phyloP scores from a whole-genome alignment of 1,140 invertebrate species.

The Babylonia areolata region DNA sequence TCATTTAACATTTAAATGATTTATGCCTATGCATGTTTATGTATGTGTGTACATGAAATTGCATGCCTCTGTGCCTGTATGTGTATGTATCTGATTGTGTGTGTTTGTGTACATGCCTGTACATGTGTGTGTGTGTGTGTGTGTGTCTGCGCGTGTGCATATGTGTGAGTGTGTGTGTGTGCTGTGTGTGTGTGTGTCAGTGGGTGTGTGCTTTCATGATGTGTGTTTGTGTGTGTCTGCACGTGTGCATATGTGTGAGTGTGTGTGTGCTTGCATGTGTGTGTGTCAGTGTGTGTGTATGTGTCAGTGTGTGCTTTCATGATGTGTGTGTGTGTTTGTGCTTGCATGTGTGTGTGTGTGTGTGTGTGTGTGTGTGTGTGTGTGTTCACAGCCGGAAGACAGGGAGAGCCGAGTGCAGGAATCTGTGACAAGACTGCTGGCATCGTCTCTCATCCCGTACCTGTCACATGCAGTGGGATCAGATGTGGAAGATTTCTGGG shows the following conservation, averaged over 20 bases:
- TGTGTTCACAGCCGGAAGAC: constrained; percentile 1
- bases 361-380: background rate
- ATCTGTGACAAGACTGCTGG: constrained; percentile 20
- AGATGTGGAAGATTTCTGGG: background rate
- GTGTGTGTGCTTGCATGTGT: background rate
- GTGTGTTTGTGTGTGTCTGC: background rate
- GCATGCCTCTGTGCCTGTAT: background rate
- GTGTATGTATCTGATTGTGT: background rate
- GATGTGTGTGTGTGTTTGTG: background rate
- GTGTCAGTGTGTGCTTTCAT: background rate
- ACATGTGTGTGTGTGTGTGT: background rate
- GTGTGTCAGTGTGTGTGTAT: background rate
- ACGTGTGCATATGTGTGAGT: background rate
- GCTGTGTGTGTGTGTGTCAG: background rate
- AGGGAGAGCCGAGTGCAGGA: constrained; percentile 29
- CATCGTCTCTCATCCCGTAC: constrained; percentile 27
- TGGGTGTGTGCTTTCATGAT: too few relatives aligned
- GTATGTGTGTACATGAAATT: background rate
- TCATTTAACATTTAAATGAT: too few relatives aligned
- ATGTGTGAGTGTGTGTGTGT: background rate
- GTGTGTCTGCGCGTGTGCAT: background rate
- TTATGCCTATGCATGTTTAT: background rate
- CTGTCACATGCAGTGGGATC: background rate
- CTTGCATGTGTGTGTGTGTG: background rate
- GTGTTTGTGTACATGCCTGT: background rate